Conservation (phyloP, 30 jellyfish, hydroid and myxozoan species). For the Aurelia sp. region DNA sequence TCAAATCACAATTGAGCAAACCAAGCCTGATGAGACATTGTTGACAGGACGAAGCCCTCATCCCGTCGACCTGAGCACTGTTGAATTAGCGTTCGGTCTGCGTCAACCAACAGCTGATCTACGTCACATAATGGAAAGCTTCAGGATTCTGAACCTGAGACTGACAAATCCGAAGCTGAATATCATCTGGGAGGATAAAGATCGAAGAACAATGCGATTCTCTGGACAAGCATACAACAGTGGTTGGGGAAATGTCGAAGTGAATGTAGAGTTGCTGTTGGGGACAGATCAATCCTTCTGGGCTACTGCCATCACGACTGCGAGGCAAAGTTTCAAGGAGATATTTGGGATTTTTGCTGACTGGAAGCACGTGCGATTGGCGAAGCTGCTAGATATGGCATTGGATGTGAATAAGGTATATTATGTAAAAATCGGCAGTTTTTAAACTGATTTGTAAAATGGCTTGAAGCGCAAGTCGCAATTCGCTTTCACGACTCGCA, state of each 20-base stretch:
- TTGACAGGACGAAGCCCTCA: conserved; percentile 67
- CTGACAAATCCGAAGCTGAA: conserved; percentile 60
- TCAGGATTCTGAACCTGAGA: conserved; percentile 50
- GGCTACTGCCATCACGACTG: conserved; percentile 64
- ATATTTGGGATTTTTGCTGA: conserved; percentile 47
- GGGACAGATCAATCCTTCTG: conserved; percentile 66
- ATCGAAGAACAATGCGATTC: conserved; percentile 46
- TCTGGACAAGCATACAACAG: conserved; percentile 68
- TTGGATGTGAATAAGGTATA: conserved; percentile 60
- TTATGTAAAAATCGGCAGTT: no score
- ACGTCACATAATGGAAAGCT: conserved; percentile 23
- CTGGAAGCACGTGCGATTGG: conserved; percentile 58
- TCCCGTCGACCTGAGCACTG: conserved; percentile 70
- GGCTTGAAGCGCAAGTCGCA: no score
- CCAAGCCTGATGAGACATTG: conserved; percentile 58
- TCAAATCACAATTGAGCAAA: conserved; percentile 64
- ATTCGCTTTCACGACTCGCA: no score
- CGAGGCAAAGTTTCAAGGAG: conserved; percentile 56
- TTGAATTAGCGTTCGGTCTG: conserved; percentile 76
- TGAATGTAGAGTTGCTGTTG: conserved; percentile 53
- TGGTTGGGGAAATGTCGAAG: conserved; percentile 57
- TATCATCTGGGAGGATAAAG: conserved; percentile 47
- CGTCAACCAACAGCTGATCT: conserved; percentile 64
- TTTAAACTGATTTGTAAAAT: no score
- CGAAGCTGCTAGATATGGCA: conserved; percentile 61